phyloP scores from a whole-genome alignment of 2,797 vertebrate species.

The Choloepus didactylus region DNA sequence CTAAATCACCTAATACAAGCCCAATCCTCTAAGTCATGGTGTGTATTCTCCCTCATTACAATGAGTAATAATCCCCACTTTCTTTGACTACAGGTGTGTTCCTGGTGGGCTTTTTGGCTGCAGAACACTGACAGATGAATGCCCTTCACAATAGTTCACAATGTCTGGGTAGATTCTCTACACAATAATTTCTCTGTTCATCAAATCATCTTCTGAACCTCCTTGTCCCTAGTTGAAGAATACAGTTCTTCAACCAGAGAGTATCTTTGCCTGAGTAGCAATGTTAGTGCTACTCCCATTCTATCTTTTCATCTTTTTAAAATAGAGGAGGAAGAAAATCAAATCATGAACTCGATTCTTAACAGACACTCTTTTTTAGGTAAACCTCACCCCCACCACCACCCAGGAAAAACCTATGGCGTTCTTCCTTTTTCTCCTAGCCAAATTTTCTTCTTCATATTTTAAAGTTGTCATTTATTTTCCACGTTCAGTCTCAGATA shows the following conservation, averaged over 20 bases:
- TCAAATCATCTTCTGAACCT: background rate
- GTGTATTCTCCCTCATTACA: background rate
- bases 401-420: background rate
- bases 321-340: background rate
- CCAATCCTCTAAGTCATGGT: background rate
- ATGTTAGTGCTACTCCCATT: background rate
- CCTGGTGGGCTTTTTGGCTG: background rate
- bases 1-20: background rate
- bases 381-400: background rate
- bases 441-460: background rate
- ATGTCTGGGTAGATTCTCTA: background rate
- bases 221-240: background rate
- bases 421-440: background rate
- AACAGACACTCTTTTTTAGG: background rate
- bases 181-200: slow-evolving; percentile 7
- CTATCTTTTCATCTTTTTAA: background rate
- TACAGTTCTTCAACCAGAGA: background rate
- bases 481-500: background rate
- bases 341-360: background rate
- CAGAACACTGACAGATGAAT: background rate
- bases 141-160: background rate
- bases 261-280: background rate
- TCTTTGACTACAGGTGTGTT: background rate
- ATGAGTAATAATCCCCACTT: background rate
- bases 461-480: background rate